These are phyloP conservation scores for Drosophila acutilabella DNA, from an alignment of 2,888 invertebrate species.

Conservation along the genomic window DNA sequence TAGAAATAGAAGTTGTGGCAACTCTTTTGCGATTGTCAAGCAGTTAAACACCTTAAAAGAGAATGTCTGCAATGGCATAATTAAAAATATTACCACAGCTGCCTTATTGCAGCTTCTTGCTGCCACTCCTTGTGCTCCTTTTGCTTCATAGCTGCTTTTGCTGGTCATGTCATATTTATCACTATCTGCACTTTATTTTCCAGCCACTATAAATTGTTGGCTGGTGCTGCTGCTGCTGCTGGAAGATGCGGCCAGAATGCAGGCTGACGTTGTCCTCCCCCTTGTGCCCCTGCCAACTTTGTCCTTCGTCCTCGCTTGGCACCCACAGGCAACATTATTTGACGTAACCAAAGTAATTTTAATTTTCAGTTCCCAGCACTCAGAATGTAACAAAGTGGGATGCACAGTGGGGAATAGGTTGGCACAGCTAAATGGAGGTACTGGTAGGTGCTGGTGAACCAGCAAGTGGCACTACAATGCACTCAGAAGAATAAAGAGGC, in stretches of 20 bases:
- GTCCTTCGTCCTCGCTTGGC: conserved; percentile 38
- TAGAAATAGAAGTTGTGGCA: neutral
- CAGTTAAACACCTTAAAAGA: conserved; percentile 34
- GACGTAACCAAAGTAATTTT: conserved; percentile 78
- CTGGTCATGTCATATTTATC: conserved; percentile 75
- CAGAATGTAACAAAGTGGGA: conserved; percentile 34
- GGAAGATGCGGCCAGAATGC: conserved; percentile 38
- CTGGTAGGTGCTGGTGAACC: conserved; percentile 26
- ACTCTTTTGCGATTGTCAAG: conserved; percentile 12
- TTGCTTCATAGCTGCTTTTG: conserved; percentile 41
- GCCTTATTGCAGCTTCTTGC: conserved; percentile 8
- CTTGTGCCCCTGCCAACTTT: conserved; percentile 26
- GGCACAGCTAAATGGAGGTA: conserved; percentile 4
- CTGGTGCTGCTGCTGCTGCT: conserved; percentile 32
- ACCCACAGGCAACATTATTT: conserved; percentile 77
- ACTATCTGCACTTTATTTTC: conserved; percentile 68
- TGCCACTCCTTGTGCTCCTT: neutral
- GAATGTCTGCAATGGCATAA: conserved; percentile 52
- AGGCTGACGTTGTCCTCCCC: neutral
- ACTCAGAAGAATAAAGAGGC: conserved; percentile 29
- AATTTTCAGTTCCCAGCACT: conserved; percentile 71
- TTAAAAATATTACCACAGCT: conserved; percentile 55
- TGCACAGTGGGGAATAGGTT: neutral
- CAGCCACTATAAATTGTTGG: conserved; percentile 74
- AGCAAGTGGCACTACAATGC: conserved; percentile 76